Base-by-base conservation (phyloP, 2,113 vertebrate species). In the Trematocara marginatum region DNA sequence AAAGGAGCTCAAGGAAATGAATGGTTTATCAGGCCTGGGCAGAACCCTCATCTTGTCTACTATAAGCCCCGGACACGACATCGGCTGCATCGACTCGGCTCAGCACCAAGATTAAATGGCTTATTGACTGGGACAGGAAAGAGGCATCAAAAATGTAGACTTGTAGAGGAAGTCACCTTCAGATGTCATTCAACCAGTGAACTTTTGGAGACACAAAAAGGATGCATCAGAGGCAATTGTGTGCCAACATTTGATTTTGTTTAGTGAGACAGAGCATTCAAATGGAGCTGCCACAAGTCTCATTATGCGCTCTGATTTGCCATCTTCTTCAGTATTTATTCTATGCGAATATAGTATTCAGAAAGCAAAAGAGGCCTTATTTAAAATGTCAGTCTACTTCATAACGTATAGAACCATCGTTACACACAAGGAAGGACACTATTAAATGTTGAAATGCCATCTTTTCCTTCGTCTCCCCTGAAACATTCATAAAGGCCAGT, bases 111-210 rank as follows among this genome's bases (percentile, higher is more conserved):
- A 96, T 97, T 96, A 96, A 96, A 96, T 94, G 93, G 93, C 93
- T 96, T 96, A 97, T 96, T 96, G 96, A 96, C 96, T 92, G 94
- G 78, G 74, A 88, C 83, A 57, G 86, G 90, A 86, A 87, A 76
- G 85, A 90, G 90, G 90, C 93, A 93, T 94, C 92, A 93, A 86
- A 94, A 92, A 86, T 79, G 92, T 84, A 56, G 87, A 89, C 92
- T 90, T 89, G 88, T 87, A 52, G 88, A 83, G 79, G 79, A 74
- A 93, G 93, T 96, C 94, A 96, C 95, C 95, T 96, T 96, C 94
- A 96, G 88, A 95, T 94, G 93, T 94, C 90, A 93, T 80, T 87
- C 84, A 64, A 76, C 56, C 74, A 61, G 49, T 74, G 81, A 52
- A 56, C 52, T 86, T 56, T 86, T 80, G 38, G 9, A 89, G 83